Evolutionary conservation across 2,888 invertebrate genomes (phyloP).

Genomic region (Microctonus brassicae): DNA sequence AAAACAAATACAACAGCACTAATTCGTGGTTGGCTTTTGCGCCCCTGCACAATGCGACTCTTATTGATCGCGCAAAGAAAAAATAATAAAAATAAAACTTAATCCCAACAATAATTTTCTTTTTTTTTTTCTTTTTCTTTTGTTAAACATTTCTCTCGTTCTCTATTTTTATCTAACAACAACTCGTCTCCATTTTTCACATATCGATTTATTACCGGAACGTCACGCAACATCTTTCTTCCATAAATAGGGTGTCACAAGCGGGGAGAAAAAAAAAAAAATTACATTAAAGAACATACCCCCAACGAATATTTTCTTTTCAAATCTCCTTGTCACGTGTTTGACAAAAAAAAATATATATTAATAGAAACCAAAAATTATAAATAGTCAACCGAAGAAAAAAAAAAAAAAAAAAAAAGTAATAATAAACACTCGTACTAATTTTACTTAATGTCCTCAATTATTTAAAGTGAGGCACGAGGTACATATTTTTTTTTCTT

Average conservation of each 20-base stretch:
- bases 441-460: constrained; percentile 40
- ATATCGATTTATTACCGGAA: constrained; percentile 24
- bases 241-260: constrained; percentile 35
- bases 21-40: constrained; percentile 45
- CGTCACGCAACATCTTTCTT: constrained; percentile 24
- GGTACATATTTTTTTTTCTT: constrained; percentile 50
- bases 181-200: constrained; percentile 11
- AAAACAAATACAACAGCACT: constrained; percentile 57
- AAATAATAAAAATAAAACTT: not conserved
- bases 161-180: constrained; percentile 21
- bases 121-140: constrained; percentile 7
- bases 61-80: not conserved
- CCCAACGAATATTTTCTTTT: constrained; percentile 35
- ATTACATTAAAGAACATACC: constrained; percentile 17
- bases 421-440: constrained; percentile 43
- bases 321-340: constrained; percentile 20
- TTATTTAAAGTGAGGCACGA: constrained; percentile 49
- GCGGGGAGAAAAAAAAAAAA: constrained; percentile 25
- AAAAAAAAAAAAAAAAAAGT: too few relatives aligned
- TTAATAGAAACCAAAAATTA: constrained; percentile 30
- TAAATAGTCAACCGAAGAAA: constrained; percentile 52
- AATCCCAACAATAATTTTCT: not conserved
- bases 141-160: constrained; percentile 2
- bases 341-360: constrained; percentile 42
- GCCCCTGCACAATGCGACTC: constrained; percentile 28